Percentiles rank a stretch among this genome's conserved stretches.
Conservation (phyloP, 2,797 vertebrate species). For the Characodon lateralis region DNA sequence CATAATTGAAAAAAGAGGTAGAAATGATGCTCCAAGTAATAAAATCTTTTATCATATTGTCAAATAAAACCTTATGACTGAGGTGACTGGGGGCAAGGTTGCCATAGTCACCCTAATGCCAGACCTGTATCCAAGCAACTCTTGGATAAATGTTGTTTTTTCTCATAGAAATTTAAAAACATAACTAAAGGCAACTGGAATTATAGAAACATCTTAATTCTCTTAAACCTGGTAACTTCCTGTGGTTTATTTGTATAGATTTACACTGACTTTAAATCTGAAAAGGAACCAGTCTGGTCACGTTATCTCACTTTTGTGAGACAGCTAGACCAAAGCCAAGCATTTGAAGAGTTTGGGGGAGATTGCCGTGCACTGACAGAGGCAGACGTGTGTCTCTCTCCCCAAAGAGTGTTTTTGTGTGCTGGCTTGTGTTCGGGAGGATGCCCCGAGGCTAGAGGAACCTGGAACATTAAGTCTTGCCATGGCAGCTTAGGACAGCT, state of each 20-base stretch:
- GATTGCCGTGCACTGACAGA: conserved; percentile 16
- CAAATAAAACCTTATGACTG: not conserved
- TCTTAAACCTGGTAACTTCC: not conserved
- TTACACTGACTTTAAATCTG: not conserved
- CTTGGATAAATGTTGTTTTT: too few species aligned
- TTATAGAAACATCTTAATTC: not conserved
- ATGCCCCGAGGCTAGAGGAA: conserved; percentile 72
- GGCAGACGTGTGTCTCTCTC: conserved; percentile 30
- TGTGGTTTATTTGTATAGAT: not conserved
- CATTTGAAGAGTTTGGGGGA: conserved; percentile 40
- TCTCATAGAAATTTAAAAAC: not conserved
- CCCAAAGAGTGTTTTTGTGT: conserved; percentile 57
- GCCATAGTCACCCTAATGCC: not conserved
- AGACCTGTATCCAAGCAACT: not conserved
- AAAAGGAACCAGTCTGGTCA: conserved; percentile 15
- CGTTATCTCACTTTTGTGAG: not conserved
- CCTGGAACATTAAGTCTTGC: conserved; percentile 75
- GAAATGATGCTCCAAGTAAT: not conserved
- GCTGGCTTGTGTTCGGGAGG: conserved; percentile 54
- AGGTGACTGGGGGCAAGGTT: not conserved
- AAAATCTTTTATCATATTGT: not conserved
- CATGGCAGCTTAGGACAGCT: conserved; percentile 65
- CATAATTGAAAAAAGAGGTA: not conserved
- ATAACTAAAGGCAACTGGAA: not conserved
- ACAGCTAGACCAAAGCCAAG: conserved; percentile 14